These are phyloP conservation scores for Macrochelys suwanniensis DNA, from an alignment of 2,797 vertebrate species.

Conservation along the genomic window DNA sequence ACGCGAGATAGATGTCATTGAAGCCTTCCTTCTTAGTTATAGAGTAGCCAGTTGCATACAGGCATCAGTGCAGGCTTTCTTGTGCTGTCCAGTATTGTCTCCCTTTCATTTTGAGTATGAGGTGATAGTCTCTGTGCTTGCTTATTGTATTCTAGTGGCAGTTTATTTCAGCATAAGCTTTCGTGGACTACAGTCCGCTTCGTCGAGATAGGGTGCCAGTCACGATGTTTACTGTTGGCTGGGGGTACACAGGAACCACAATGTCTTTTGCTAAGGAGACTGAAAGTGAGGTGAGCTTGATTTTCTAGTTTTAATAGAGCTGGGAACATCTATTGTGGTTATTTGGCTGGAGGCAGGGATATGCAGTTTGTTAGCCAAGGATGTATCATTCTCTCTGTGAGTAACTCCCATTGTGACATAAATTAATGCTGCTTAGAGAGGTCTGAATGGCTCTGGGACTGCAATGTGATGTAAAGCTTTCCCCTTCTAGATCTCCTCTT, in stretches of 20 bases:
- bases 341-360: slow-evolving; percentile 76
- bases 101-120: not conserved
- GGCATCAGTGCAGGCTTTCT: not conserved
- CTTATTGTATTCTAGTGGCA: not conserved
- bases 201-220: not conserved
- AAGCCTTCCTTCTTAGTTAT: not conserved
- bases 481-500: not conserved
- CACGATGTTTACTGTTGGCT: slow-evolving; percentile 11
- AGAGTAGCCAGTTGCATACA: not conserved
- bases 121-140: not conserved
- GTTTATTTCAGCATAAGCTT: too few relatives aligned
- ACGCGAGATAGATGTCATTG: not conserved
- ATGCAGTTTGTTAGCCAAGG: slow-evolving; percentile 50
- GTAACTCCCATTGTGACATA: slow-evolving; percentile 21
- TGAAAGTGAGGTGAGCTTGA: slow-evolving; percentile 71
- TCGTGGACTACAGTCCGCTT: too few relatives aligned
- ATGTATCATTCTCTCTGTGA: slow-evolving; percentile 50
- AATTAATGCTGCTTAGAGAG: not conserved
- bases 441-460: not conserved
- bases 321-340: slow-evolving; percentile 65
- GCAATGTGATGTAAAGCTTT: not conserved
- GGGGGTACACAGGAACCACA: slow-evolving; percentile 35
- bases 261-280: slow-evolving; percentile 45
- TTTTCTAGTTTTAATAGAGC: slow-evolving; percentile 75
- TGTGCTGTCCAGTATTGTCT: not conserved